These are phyloP conservation scores for Mionectes macconnelli DNA, from an alignment of 2,113 vertebrate species.

Conservation along the genomic window DNA sequence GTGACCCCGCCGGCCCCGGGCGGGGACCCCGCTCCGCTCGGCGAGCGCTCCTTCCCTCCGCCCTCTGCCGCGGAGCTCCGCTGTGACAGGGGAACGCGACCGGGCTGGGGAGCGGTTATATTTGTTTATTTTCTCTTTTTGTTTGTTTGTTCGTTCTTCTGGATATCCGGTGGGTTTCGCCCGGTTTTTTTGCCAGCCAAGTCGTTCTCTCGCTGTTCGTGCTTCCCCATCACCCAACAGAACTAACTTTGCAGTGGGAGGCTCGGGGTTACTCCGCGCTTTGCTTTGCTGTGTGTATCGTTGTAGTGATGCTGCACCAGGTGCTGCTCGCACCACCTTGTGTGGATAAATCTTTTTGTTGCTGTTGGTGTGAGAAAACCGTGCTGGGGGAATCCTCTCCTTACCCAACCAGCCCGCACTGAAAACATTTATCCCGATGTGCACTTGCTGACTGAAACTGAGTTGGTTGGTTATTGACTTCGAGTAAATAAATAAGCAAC, in stretches of 20 bases:
- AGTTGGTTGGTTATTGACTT: neutral
- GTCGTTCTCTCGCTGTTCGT: accelerated
- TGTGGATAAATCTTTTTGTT: too few relatives aligned
- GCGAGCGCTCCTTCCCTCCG: neutral
- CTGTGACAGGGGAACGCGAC: neutral
- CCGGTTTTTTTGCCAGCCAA: accelerated
- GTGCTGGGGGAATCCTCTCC: neutral
- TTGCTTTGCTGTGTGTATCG: neutral
- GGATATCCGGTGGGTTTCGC: neutral
- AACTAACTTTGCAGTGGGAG: neutral
- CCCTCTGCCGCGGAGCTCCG: too few relatives aligned
- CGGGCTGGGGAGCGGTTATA: accelerated
- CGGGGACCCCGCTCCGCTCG: neutral
- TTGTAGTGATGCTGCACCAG: neutral
- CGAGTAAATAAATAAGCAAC: neutral
- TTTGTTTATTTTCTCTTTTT: neutral
- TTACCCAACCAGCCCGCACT: neutral
- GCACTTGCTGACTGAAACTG: neutral
- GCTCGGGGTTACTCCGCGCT: neutral
- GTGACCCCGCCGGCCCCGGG: too few relatives aligned
- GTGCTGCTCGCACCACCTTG: neutral
- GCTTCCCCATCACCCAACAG: neutral
- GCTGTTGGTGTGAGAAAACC: accelerated
- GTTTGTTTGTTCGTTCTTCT: too few relatives aligned
- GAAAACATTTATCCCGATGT: neutral